These are phyloP conservation scores for Oligia fasciuncula DNA, from an alignment of 2,888 invertebrate species.

Conservation along the genomic window DNA sequence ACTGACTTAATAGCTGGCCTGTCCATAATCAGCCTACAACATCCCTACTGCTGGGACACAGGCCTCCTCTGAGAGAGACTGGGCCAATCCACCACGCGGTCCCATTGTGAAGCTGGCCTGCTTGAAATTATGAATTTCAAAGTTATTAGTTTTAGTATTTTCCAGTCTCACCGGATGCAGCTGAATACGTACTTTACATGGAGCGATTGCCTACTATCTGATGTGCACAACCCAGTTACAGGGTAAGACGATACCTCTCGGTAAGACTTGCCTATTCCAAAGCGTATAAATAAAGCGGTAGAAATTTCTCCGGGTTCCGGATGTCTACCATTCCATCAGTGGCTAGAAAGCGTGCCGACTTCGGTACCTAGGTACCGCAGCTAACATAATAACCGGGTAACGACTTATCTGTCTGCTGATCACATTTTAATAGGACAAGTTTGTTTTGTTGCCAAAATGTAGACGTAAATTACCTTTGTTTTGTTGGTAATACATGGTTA, in stretches of 20 bases:
- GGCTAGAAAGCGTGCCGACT: conserved; percentile 33
- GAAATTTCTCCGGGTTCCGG: conserved; percentile 11
- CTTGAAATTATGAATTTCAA: too few species aligned
- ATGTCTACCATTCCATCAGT: neutral
- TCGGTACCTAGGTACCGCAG: conserved; percentile 20
- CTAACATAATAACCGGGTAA: conserved; percentile 25
- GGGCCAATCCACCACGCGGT: too few species aligned
- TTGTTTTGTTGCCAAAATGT: conserved; percentile 9
- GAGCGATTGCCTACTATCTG: neutral
- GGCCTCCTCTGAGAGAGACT: too few species aligned
- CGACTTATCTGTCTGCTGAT: conserved; percentile 3
- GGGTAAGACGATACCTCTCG: neutral
- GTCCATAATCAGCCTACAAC: too few species aligned
- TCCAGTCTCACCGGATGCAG: neutral
- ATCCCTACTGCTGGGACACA: too few species aligned
- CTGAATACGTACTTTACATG: neutral
- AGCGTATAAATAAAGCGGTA: neutral
- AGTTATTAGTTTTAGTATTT: too few species aligned
- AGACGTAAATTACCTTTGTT: neutral
- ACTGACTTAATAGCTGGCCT: too few species aligned
- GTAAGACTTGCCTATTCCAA: neutral
- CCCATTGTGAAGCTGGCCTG: too few species aligned
- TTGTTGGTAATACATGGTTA: neutral
- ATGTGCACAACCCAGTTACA: neutral
- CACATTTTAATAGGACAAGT: conserved; percentile 37